Evolutionary conservation across 2,797 vertebrate species (phyloP).

Genomic region (Pyrrhura leucotis): DNA sequence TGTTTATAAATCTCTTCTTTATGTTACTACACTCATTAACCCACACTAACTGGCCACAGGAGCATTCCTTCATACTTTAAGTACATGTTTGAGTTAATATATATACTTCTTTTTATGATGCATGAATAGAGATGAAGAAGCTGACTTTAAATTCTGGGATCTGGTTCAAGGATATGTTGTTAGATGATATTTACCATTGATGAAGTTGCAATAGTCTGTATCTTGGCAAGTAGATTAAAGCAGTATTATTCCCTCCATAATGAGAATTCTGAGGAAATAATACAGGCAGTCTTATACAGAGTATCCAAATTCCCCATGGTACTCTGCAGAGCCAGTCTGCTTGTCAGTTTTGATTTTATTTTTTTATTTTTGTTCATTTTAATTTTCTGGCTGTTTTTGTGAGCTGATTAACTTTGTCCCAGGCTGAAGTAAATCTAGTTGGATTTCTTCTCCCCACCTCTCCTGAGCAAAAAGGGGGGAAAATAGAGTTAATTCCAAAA

Average conservation of each 20-base stretch:
- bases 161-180: background rate
- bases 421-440: background rate
- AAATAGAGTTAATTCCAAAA: background rate
- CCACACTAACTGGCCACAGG: background rate
- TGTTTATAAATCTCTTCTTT: background rate
- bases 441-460: background rate
- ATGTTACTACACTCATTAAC: background rate
- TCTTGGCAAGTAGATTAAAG: background rate
- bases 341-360: background rate
- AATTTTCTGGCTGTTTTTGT: background rate
- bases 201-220: background rate
- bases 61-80: background rate
- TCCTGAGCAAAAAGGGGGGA: background rate
- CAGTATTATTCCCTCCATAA: background rate
- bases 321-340: background rate
- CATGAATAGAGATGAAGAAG: background rate
- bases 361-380: background rate
- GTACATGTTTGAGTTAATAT: background rate
- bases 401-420: background rate
- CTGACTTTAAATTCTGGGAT: background rate
- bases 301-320: background rate
- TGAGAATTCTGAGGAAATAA: background rate
- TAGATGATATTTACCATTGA: background rate
- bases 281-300: background rate
- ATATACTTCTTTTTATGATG: background rate